A percentile compares a stretch with the other conserved stretches of the same genome.
These are phyloP conservation scores for Sicus ferrugineus DNA, from an alignment of 2,888 invertebrate genomes.

Conservation along the genomic window DNA sequence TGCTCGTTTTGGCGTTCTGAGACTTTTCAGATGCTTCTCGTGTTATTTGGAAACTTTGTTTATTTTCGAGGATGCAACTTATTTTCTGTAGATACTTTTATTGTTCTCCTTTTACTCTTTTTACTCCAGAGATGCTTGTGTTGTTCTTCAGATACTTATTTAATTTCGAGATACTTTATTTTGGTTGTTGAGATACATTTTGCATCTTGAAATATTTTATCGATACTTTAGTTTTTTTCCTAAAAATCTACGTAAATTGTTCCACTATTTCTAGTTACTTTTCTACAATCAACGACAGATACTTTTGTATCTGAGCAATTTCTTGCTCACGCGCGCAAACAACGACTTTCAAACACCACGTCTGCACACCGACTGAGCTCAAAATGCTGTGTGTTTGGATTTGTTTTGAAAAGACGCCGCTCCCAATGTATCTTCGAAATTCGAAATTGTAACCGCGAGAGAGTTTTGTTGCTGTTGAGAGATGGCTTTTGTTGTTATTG, in stretches of 20 bases:
- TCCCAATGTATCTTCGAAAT: conserved; percentile 13
- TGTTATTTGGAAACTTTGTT: background rate
- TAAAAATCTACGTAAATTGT: no score
- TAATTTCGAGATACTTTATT: background rate
- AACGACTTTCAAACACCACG: conserved; percentile 40
- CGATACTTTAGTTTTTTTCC: conserved; percentile 5
- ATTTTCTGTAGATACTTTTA: background rate
- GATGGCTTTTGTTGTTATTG: background rate
- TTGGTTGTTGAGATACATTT: background rate
- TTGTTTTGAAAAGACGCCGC: conserved; percentile 23
- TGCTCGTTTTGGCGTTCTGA: no score
- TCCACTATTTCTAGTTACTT: no score
- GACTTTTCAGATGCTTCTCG: background rate
- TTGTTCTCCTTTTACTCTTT: no score
- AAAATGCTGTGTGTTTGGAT: conserved; percentile 34
- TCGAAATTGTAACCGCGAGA: conserved; percentile 28
- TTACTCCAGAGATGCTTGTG: no score
- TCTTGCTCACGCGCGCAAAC: conserved; percentile 30
- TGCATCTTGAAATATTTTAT: no score
- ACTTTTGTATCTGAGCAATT: conserved; percentile 2
- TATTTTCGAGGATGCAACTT: background rate
- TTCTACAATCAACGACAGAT: background rate
- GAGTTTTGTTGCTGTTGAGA: no score
- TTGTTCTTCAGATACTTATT: background rate
- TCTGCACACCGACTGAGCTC: conserved; percentile 45